Evolutionary conservation across 1,140 invertebrate genomes (phyloP).

Genomic region (Drosophila melanogaster): Release_6_plus_ISO1_MT NT_037436.4:16443501-16444000

Average conservation of each 20-base stretch:
- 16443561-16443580: constrained; percentile 23
- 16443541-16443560: constrained; percentile 13
- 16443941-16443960: too few relatives aligned
- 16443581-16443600: constrained; percentile 33
- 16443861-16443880: constrained; percentile 71
- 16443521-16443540: constrained; percentile 22
- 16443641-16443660: constrained; percentile 41
- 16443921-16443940: too few relatives aligned
- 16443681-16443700: constrained; percentile 1
- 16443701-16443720: constrained; percentile 22
- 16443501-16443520: constrained; percentile 15
- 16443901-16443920: too few relatives aligned
- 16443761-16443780: constrained; percentile 56
- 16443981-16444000: too few relatives aligned
- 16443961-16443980: too few relatives aligned
- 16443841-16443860: constrained; percentile 53
- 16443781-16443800: constrained; percentile 17
- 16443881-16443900: constrained; percentile 69
- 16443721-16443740: constrained; percentile 51
- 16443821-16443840: constrained; percentile 35
- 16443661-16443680: constrained; percentile 55
- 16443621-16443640: constrained; percentile 27
- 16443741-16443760: constrained; percentile 32
- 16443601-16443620: constrained; percentile 35
- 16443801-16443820: constrained; percentile 49